Conservation (phyloP, 2,113 vertebrate genomes). For the Equus przewalskii region DNA sequence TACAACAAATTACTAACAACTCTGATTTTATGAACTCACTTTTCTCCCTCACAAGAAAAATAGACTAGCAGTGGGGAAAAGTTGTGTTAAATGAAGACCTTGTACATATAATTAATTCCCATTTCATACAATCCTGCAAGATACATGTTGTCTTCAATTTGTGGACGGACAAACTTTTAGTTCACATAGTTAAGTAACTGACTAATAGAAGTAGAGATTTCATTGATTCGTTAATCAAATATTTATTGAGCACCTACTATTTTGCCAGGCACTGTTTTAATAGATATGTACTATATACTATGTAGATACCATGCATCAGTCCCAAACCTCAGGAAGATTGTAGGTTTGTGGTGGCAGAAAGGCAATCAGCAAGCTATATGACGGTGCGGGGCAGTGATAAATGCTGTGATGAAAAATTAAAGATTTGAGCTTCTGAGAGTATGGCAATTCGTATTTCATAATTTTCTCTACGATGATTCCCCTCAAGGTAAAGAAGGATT, state of each 20-base stretch:
- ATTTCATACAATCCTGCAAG: background rate
- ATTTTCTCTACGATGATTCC: background rate
- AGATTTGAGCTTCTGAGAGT: background rate
- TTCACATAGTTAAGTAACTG: background rate
- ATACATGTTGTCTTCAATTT: background rate
- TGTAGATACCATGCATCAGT: background rate
- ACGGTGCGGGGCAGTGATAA: background rate
- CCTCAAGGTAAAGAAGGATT: background rate
- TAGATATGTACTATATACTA: background rate
- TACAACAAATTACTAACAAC: background rate
- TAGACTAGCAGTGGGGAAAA: background rate
- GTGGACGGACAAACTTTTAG: background rate
- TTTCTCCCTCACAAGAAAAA: background rate
- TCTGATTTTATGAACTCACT: background rate
- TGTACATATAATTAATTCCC: background rate
- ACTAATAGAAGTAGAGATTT: background rate
- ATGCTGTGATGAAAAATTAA: background rate
- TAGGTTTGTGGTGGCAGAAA: background rate
- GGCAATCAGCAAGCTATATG: background rate
- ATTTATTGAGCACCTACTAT: background rate
- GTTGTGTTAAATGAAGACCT: background rate
- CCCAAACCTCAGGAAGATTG: background rate
- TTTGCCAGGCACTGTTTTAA: background rate
- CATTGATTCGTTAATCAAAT: background rate
- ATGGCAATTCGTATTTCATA: background rate